phyloP scores from a whole-genome alignment of 2,888 invertebrate genomes.

The Yponomeuta malinellus region DNA sequence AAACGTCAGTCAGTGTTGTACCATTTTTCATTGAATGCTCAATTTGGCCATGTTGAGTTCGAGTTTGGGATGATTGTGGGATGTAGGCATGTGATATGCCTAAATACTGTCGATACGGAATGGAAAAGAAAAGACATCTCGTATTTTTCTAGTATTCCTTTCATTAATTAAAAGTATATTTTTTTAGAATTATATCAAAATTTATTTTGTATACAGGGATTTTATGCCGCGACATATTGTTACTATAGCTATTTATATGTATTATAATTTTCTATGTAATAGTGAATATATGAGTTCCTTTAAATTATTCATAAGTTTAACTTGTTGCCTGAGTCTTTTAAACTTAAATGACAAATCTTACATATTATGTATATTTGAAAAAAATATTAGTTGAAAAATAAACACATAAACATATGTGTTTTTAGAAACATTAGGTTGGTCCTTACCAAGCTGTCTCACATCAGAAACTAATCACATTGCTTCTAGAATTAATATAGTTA shows the following conservation, averaged over 20 bases:
- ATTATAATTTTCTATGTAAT: neutral
- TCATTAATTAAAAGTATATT: neutral
- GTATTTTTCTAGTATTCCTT: conserved; percentile 1
- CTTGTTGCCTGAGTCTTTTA: neutral
- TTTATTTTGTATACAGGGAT: neutral
- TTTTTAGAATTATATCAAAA: neutral
- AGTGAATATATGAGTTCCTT: neutral
- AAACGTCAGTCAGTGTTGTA: neutral
- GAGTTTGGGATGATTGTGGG: no score
- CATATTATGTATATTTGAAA: neutral
- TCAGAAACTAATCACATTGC: no score
- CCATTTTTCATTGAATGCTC: neutral
- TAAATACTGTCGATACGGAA: neutral
- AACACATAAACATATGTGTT: neutral
- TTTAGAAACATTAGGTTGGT: neutral
- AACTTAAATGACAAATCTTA: no score
- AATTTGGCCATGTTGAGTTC: no score
- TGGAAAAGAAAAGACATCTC: neutral
- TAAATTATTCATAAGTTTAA: neutral
- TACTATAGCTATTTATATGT: neutral
- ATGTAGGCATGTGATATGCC: no score
- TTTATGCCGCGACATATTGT: neutral
- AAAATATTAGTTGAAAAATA: neutral
- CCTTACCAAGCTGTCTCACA: no score
- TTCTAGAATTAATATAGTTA: neutral